These are phyloP conservation scores for Pachycephala philippinensis DNA, from an alignment of 2,113 vertebrate genomes.

Conservation along the genomic window DNA sequence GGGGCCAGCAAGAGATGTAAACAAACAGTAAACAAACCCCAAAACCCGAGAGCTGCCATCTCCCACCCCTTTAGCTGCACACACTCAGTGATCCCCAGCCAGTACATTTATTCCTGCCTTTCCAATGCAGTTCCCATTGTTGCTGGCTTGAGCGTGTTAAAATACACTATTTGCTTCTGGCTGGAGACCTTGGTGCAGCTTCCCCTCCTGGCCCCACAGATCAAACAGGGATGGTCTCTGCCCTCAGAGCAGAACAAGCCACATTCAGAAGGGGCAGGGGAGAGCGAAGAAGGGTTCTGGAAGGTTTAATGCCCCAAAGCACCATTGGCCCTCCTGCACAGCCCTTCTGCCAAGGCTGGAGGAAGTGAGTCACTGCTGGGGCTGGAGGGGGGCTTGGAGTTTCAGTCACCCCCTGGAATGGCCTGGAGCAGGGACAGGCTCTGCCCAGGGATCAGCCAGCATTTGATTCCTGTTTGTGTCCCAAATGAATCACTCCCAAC, in stretches of 20 bases:
- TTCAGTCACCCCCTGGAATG: slow-evolving; percentile 1
- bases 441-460: slow-evolving; percentile 39
- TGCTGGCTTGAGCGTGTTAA: background rate
- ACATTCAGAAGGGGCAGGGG: background rate
- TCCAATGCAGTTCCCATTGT: accelerated
- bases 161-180: background rate
- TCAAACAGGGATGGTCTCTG: background rate
- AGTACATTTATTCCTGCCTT: background rate
- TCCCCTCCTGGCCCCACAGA: background rate
- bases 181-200: background rate
- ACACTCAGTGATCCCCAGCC: background rate
- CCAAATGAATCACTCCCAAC: slow-evolving; percentile 40
- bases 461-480: slow-evolving; percentile 18
- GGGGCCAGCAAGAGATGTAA: background rate
- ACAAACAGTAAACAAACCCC: background rate
- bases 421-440: slow-evolving; percentile 29
- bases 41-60: accelerated
- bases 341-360: background rate
- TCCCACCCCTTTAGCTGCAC: background rate
- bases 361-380: slow-evolving; percentile 16
- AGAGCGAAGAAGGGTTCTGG: background rate
- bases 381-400: background rate
- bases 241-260: background rate
- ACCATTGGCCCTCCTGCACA: background rate
- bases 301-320: background rate